Evolutionary conservation across 2,797 vertebrate species (phyloP), one percentile per base, ranked within the genome.

Genomic region (Eremophila alpestris): DNA sequence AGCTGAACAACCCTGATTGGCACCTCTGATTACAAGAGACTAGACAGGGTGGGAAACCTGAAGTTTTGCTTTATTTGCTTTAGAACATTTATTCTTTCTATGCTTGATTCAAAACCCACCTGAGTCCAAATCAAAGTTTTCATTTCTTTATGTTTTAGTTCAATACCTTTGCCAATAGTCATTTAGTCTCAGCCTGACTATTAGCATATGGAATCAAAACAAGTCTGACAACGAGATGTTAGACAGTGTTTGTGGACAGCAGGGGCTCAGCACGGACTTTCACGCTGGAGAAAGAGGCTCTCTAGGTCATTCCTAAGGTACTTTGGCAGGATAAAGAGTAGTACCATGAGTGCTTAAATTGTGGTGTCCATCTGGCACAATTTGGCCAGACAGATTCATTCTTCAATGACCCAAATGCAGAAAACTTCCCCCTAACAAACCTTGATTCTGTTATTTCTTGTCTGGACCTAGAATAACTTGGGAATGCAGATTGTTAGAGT

Each of bases 121-220:
- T 12, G 43, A 73, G 54, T 83, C 69, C 83, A 73, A 58, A 69
- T 4, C 18, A 68, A 92, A 64, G 69, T 71, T 92, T 58, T 30
- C 8, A 51, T 83, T 86, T 83, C 59, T 89, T 85, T 40, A 48
- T 22, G 60, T 56, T 89, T 68, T 75, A 46, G 36, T 74, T 89
- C 87, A 92, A 69, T 60, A 60, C 24, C 75, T 89, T 80, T 89
- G 71, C 81, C 75, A 89, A 75, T 16, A 83, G 58, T 56, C 38
- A 15, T 93, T 93, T 87, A 92, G 88, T 85, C 83, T 75, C 76
- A 78, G 55, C 41, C 84, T 83, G 87, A 90, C 69, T 86, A 71
- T 48, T 59, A 59, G 32, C 36, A 59, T 56, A 65, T 65, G 36
- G 43, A 87, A 95, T 70, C 79, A 78, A 92, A 96, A 81, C n/a